phyloP scores from a whole-genome alignment of 2,797 vertebrate genomes.

The Emydoidea blandingii region DNA sequence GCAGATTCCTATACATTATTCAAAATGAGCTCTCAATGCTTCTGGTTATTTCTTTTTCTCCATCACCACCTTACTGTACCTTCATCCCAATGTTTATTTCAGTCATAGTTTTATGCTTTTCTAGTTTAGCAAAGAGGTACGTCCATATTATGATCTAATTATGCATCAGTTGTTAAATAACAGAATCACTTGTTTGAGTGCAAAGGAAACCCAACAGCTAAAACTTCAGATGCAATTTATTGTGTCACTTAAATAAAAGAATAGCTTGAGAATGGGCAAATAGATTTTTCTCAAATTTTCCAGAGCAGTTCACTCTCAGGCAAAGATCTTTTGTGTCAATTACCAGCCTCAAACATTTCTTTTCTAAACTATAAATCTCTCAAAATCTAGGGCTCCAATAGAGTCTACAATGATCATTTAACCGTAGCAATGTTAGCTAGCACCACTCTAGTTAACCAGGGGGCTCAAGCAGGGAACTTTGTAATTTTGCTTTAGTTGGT shows the following conservation, averaged over 20 bases:
- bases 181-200: neutral
- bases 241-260: slow-evolving; percentile 9
- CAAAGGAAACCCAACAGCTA: slow-evolving; percentile 35
- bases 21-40: slow-evolving; percentile 71
- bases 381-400: fast-evolving
- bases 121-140: slow-evolving; percentile 33
- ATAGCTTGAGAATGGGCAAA: slow-evolving; percentile 30
- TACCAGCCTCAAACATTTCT: slow-evolving; percentile 25
- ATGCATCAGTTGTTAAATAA: neutral
- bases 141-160: slow-evolving; percentile 46
- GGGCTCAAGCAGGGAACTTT: neutral
- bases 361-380: slow-evolving; percentile 15
- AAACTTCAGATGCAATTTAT: slow-evolving; percentile 37
- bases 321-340: slow-evolving; percentile 21
- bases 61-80: slow-evolving; percentile 47
- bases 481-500: neutral
- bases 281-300: slow-evolving; percentile 52
- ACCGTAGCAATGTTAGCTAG: neutral
- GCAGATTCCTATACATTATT: slow-evolving; percentile 69
- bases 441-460: neutral
- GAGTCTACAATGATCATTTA: neutral
- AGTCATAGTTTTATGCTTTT: slow-evolving; percentile 36
- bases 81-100: slow-evolving; percentile 61
- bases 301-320: slow-evolving; percentile 19
- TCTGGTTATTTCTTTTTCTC: slow-evolving; percentile 59